Evolutionary conservation across 1,140 invertebrate species (phyloP), one percentile per base, ranked within the genome.

Genomic region (Paracyclopina nana): DNA sequence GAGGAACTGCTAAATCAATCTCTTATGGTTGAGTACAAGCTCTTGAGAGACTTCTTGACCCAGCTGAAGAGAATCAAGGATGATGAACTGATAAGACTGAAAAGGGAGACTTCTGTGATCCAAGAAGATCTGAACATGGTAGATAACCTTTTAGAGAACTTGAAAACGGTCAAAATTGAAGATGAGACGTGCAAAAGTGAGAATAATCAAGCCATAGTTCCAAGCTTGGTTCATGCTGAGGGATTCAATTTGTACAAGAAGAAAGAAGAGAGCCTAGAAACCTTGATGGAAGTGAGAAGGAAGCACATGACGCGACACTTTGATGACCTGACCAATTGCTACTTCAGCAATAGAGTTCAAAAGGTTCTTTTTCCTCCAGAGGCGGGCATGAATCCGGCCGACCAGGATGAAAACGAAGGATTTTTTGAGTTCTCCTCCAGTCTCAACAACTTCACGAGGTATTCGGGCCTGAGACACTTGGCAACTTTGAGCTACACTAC

Each of bases 401-500:
- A 48, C 8, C 22, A 53, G 53, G 49, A n/a, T n/a, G n/a, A n/a
- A n/a, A n/a, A n/a, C n/a, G n/a, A n/a, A 49, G 56, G 56, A 34
- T 57, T 55, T 41, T 77, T 85, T 52, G 65, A 79, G 29, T 92
- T 95, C 65, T 73, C 80, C 28, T 78, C 84, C 57, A 84, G 83
- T 65, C 70, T 94, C 30, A 77, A 80, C 1, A 87, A 87, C 61
- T 88, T 94, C 66, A 87, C 83, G 0, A 68, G 78, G 14, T 94
- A 83, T 63, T 79, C 74, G 57, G 73, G 75, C 1, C 67, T 92
- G 43, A 68, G 80, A 25, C 75, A 81, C 11, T 66, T 94, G 8
- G 84, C 86, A 1, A 86, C 85, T 1, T 66, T 95, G 1, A 85
- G 84, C 56, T 95, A 94, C 63, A 83, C 84, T 34, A 80, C 76